Evolutionary conservation across 2,888 invertebrate genomes (phyloP).

Genomic region (Digitonthophagus gazella): DNA sequence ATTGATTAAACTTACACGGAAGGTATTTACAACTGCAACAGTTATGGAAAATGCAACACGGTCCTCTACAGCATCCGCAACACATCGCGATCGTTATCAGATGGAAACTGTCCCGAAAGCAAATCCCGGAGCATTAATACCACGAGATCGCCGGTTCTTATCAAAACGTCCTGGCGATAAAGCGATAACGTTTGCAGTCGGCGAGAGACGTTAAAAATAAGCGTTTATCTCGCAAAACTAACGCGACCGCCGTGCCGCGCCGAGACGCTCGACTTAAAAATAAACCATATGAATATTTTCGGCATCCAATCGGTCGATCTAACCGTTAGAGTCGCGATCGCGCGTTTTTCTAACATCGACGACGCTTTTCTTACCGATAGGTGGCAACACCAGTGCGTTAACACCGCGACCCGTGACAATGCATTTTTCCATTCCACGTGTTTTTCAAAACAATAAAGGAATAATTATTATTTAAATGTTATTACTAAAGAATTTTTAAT

Average conservation of each 20-base stretch:
- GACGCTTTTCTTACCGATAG: not conserved
- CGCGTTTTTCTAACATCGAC: not conserved
- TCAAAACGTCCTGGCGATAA: slow-evolving; percentile 25
- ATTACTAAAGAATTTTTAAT: no score
- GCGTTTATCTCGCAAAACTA: not conserved
- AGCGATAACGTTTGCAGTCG: slow-evolving; percentile 8
- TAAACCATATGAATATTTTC: slow-evolving; percentile 16
- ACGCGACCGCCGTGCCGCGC: slow-evolving; percentile 1
- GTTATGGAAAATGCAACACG: slow-evolving; percentile 28
- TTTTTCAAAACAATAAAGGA: not conserved
- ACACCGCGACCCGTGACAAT: not conserved
- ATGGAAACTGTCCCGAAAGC: not conserved
- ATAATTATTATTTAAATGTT: no score
- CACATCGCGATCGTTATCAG: slow-evolving; percentile 22
- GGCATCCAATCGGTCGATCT: not conserved
- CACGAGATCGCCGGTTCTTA: slow-evolving; percentile 23
- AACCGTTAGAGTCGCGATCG: not conserved
- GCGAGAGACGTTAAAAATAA: slow-evolving; percentile 10
- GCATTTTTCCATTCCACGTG: not conserved
- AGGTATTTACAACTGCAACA: slow-evolving; percentile 28
- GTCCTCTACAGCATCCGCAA: slow-evolving; percentile 28
- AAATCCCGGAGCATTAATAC: not conserved
- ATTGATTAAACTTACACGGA: slow-evolving; percentile 25
- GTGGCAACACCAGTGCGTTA: not conserved
- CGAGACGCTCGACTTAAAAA: slow-evolving; percentile 11